Evolutionary conservation across 2,113 vertebrate genomes (phyloP).

Genomic region (Ceratotherium simum): DNA sequence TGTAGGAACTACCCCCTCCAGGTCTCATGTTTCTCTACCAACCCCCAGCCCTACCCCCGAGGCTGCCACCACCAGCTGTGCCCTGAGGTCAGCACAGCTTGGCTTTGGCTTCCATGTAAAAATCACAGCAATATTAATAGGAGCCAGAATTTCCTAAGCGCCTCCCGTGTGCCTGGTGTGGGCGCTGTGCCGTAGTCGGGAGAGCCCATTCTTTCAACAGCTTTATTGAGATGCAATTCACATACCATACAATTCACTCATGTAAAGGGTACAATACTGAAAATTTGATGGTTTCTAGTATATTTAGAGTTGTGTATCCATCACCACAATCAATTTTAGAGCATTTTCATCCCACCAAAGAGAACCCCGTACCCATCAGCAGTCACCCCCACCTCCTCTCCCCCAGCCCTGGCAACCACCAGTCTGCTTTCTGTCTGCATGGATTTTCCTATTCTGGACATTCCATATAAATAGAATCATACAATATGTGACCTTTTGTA

Average conservation of each 20-base stretch:
- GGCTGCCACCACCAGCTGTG: neutral
- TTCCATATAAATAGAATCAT: neutral
- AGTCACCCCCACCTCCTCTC: neutral
- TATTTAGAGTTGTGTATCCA: neutral
- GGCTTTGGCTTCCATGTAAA: neutral
- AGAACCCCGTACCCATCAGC: neutral
- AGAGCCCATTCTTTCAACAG: neutral
- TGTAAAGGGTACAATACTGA: neutral
- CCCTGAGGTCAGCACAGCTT: neutral
- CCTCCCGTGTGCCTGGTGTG: neutral
- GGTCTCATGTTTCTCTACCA: neutral
- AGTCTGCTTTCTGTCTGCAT: neutral
- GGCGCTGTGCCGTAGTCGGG: neutral
- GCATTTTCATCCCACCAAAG: fast-evolving
- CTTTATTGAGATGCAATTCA: neutral
- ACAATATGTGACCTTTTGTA: neutral
- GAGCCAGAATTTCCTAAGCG: neutral
- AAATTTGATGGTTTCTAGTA: neutral
- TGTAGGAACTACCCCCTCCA: neutral
- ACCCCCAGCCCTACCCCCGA: fast-evolving
- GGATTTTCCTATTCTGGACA: neutral
- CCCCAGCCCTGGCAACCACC: neutral
- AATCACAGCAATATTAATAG: neutral
- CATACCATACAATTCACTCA: neutral
- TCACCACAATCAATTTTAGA: neutral